Conservation (phyloP, 2,113 vertebrate species). For the Paedocypris sp. region DNA sequence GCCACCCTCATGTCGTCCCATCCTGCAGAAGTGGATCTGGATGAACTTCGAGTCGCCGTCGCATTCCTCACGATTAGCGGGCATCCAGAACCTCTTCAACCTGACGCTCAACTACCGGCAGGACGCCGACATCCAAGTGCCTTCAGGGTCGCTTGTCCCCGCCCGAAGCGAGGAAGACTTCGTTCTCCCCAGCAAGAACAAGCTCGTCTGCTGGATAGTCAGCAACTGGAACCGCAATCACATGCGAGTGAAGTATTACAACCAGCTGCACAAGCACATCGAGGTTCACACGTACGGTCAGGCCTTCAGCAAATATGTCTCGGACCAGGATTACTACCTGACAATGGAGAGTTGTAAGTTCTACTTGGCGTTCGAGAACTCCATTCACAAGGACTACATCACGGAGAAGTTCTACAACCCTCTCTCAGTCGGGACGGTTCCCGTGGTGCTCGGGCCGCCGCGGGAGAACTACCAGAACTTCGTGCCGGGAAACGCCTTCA, state of each 20-base stretch:
- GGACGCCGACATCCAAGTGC: constrained; percentile 94
- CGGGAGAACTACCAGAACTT: constrained; percentile 95
- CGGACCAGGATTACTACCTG: constrained; percentile 85
- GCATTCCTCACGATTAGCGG: constrained; percentile 80
- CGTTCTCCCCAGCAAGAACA: constrained; percentile 86
- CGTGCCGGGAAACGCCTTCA: constrained; percentile 85
- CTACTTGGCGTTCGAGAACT: constrained; percentile 94
- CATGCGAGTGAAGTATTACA: constrained; percentile 88
- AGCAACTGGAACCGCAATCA: constrained; percentile 98
- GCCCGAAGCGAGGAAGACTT: constrained; percentile 74
- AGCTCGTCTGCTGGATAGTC: constrained; percentile 92
- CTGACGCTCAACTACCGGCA: constrained; percentile 87
- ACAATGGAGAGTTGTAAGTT: constrained; percentile 91
- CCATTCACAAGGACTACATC: constrained; percentile 94
- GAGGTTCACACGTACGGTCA: constrained; percentile 88
- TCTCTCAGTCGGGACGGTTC: constrained; percentile 82
- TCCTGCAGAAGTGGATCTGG: constrained; percentile 96
- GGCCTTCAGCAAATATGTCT: constrained; percentile 82
- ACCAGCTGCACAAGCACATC: constrained; percentile 87
- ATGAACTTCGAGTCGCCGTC: constrained; percentile 96
- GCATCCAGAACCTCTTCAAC: constrained; percentile 88
- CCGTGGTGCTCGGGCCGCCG: constrained; percentile 81
- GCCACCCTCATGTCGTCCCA: constrained; percentile 74
- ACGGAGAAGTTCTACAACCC: constrained; percentile 97
- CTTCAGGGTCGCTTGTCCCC: constrained; percentile 86